Percentiles rank a stretch among this genome's conserved stretches.
These are phyloP conservation scores for Drosophila ustulata DNA, from an alignment of 2,888 invertebrate species.

Conservation along the genomic window DNA sequence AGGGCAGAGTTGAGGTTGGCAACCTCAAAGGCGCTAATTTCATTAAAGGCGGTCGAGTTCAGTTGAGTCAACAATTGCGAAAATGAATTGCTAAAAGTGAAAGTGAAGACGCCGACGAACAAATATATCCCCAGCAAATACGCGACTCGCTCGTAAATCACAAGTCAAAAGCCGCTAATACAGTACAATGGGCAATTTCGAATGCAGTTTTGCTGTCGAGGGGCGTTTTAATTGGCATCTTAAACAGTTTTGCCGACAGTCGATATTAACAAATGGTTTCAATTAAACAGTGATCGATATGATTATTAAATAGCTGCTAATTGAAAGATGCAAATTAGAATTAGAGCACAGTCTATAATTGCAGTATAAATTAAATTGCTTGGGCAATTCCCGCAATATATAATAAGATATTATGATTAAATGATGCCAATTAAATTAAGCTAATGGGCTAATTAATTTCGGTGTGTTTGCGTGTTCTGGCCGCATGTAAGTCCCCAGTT, in stretches of 20 bases:
- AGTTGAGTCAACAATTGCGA: slow-evolving; percentile 48
- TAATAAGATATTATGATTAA: not conserved
- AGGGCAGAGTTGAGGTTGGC: not conserved
- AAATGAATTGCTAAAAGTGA: slow-evolving; percentile 69
- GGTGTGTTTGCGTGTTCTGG: slow-evolving; percentile 12
- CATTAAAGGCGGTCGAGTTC: slow-evolving; percentile 19
- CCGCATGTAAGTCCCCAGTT: slow-evolving; percentile 27
- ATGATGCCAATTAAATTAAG: slow-evolving; percentile 5
- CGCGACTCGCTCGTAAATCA: slow-evolving; percentile 6
- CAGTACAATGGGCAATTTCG: slow-evolving; percentile 30
- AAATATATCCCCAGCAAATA: not conserved
- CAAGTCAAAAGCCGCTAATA: slow-evolving; percentile 20
- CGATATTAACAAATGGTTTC: slow-evolving; percentile 44
- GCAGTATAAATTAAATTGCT: not conserved
- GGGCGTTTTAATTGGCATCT: slow-evolving; percentile 41
- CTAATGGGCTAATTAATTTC: slow-evolving; percentile 12
- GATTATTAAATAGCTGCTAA: slow-evolving; percentile 17
- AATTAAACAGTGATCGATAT: slow-evolving; percentile 29
- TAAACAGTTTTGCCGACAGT: slow-evolving; percentile 23
- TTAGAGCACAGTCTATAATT: not conserved
- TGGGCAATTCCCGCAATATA: slow-evolving; percentile 15
- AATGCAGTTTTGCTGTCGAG: slow-evolving; percentile 31
- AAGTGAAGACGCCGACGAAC: slow-evolving; percentile 43
- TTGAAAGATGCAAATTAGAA: slow-evolving; percentile 2
- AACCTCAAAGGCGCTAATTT: slow-evolving; percentile 34